Conservation (phyloP, 2,113 vertebrate species). For the Anoura caudifer region DNA sequence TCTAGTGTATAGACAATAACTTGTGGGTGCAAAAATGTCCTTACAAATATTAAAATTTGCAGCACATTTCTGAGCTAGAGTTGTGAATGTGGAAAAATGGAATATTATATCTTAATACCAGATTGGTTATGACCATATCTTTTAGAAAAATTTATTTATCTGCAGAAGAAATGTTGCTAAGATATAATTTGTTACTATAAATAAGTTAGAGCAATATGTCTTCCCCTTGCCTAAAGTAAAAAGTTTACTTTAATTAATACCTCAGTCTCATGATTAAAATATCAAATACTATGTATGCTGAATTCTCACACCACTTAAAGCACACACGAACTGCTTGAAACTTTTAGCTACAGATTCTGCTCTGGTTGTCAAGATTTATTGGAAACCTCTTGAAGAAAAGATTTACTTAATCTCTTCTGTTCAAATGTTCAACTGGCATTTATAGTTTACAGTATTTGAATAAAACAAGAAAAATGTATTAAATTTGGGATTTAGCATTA, state of each 20-base stretch:
- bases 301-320: slow-evolving; percentile 18
- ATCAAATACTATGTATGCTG: slow-evolving; percentile 47
- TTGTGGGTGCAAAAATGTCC: neutral
- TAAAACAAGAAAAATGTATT: slow-evolving; percentile 1
- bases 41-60: neutral
- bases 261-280: slow-evolving; percentile 17
- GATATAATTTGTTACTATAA: neutral
- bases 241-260: slow-evolving; percentile 64
- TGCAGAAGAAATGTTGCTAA: neutral
- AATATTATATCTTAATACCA: neutral
- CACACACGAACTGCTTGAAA: neutral
- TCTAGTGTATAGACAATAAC: neutral
- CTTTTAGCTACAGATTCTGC: neutral
- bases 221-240: neutral
- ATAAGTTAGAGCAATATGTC: neutral
- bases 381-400: neutral
- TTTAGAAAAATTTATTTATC: neutral
- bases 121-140: neutral
- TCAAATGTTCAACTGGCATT: neutral
- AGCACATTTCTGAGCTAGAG: neutral
- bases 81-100: neutral
- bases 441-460: neutral
- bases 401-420: neutral
- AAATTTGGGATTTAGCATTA: neutral
- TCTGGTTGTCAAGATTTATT: neutral